These are phyloP conservation scores for Macaria notata DNA, from an alignment of 2,888 invertebrate species.

Conservation along the genomic window DNA sequence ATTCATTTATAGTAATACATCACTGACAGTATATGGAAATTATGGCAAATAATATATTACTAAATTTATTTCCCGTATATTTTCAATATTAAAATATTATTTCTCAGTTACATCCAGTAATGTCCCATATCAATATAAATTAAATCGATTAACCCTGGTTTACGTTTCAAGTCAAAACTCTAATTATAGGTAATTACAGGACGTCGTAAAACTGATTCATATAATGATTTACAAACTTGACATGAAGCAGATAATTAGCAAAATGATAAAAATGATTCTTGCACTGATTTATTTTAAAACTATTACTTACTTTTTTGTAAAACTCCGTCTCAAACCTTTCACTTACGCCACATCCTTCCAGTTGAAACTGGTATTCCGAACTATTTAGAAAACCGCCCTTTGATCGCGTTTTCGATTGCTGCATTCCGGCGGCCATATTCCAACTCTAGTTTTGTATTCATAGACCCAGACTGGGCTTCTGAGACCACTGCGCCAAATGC, in stretches of 20 bases:
- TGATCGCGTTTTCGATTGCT: conserved; percentile 63
- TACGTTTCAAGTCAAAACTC: too few relatives aligned
- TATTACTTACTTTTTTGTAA: too few relatives aligned
- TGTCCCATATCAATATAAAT: too few relatives aligned
- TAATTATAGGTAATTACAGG: background rate
- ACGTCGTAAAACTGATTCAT: background rate
- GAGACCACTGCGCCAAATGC: conserved; percentile 15
- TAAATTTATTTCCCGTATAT: too few relatives aligned
- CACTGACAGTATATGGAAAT: background rate
- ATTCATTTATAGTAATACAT: background rate
- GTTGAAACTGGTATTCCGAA: conserved; percentile 51
- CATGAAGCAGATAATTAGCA: background rate
- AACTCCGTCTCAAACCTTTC: conserved; percentile 20
- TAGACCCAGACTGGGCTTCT: conserved; percentile 29
- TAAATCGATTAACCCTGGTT: too few relatives aligned
- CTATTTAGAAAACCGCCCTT: conserved; percentile 65
- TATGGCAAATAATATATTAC: too few relatives aligned
- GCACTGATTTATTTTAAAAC: background rate
- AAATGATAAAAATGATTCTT: background rate
- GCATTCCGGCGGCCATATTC: conserved; percentile 56
- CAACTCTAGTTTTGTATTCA: conserved; percentile 35
- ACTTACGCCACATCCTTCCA: conserved; percentile 48
- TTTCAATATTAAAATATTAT: too few relatives aligned
- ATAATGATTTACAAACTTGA: background rate
- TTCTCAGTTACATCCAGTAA: too few relatives aligned